phyloP scores from a whole-genome alignment of 2,113 vertebrate genomes.

The Sander lucioperca region DNA sequence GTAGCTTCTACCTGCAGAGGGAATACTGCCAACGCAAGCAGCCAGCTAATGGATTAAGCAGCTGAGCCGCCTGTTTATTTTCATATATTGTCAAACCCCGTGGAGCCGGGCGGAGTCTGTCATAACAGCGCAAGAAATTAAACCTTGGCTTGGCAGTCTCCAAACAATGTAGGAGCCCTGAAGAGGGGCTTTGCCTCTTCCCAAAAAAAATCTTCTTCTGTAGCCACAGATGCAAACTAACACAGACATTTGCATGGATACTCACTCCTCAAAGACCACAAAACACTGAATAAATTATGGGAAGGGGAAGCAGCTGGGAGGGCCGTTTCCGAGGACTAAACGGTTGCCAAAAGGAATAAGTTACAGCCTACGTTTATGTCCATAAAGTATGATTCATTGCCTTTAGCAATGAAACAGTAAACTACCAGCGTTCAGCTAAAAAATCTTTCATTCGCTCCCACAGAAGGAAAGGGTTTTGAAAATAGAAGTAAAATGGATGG shows the following conservation, averaged over 20 bases:
- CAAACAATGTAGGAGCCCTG: conserved; percentile 2
- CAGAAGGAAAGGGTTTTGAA: not conserved
- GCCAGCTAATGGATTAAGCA: conserved; percentile 15
- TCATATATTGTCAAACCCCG: conserved; percentile 48
- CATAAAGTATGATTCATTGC: conserved; percentile 17
- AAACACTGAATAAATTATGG: not conserved
- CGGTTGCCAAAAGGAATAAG: conserved; percentile 4
- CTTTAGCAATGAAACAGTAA: conserved; percentile 43
- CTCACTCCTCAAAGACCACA: not conserved
- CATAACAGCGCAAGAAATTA: conserved; percentile 53
- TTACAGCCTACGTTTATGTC: not conserved
- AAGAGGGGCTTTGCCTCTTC: conserved; percentile 1
- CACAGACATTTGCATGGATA: conserved; percentile 14
- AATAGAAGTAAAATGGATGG: too few relatives aligned
- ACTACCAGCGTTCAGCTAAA: conserved; percentile 5
- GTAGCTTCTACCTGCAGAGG: conserved; percentile 32
- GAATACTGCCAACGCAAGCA: conserved; percentile 37
- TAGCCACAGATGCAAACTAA: conserved; percentile 23
- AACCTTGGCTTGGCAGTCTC: conserved; percentile 40
- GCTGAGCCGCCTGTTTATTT: conserved; percentile 59
- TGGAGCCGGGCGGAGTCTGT: conserved; percentile 44
- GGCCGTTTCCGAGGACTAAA: conserved; percentile 11
- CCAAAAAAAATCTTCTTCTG: conserved; percentile 2
- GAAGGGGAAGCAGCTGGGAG: conserved; percentile 11
- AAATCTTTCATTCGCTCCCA: not conserved